Evolutionary conservation across 2,888 invertebrate species (phyloP).

Genomic region (Eulithis testata): DNA sequence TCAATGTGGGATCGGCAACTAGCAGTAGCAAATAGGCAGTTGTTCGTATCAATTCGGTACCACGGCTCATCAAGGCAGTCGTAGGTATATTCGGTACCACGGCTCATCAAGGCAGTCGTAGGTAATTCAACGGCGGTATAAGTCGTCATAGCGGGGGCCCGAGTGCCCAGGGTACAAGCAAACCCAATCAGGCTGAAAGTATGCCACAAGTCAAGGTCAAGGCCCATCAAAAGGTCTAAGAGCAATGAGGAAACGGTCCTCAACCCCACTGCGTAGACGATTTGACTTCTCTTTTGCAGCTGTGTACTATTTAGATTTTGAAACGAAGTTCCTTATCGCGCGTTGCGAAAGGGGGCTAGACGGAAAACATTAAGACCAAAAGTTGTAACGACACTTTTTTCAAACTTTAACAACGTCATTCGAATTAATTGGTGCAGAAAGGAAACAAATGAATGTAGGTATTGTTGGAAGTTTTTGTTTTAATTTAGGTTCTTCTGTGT

Average conservation of each 20-base stretch:
- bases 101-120: constrained; percentile 10
- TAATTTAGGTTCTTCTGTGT: too few species aligned
- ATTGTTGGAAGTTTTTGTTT: too few species aligned
- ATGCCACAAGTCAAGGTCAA: constrained; percentile 14
- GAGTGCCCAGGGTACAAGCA: constrained; percentile 3
- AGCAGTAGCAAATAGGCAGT: not conserved
- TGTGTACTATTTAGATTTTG: too few species aligned
- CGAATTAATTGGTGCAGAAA: too few species aligned
- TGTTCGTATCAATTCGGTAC: constrained; percentile 13
- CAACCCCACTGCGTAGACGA: constrained; percentile 24
- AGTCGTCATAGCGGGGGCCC: too few species aligned
- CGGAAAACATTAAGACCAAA: too few species aligned
- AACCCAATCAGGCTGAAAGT: constrained; percentile 20
- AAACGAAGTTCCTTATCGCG: too few species aligned
- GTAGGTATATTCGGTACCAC: constrained; percentile 17
- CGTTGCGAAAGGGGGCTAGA: too few species aligned
- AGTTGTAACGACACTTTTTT: too few species aligned
- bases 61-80: constrained; percentile 14
- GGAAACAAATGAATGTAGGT: too few species aligned
- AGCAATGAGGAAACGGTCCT: constrained; percentile 21
- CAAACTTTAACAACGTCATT: too few species aligned
- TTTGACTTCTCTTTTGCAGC: constrained; percentile 18
- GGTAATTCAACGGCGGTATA: constrained; percentile 2
- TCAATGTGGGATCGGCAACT: constrained; percentile 12
- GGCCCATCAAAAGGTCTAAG: not conserved